Base-by-base conservation (phyloP, 2,888 invertebrate genomes). In the Trissolcus brochymenae region DNA sequence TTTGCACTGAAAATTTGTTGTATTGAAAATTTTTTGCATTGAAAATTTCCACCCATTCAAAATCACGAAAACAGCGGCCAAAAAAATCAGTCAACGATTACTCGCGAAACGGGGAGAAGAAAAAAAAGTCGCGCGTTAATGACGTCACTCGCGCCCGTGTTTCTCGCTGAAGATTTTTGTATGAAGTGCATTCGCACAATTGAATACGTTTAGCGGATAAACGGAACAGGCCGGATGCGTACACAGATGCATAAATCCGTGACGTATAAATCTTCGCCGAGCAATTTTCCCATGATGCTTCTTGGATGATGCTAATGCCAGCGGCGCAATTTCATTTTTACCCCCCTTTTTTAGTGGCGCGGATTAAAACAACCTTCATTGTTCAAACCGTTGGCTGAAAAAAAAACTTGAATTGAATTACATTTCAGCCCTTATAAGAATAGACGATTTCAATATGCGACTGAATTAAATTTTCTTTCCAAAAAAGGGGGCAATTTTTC, bases 161-260 rank as follows among this genome's bases (percentile, higher is more conserved):
- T 61, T 68, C 17, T 16, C 29, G 61, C 29, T 46, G 14, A 54
- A 61, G 49, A 68, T 55, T 60, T 68, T 55, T 68, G 51, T 55
- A 49, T 29, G 35, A 46, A 46, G 55, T 16, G 50, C 41, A 19
- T 68, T 49, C 49, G 40, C 49, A 55, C 61, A 61, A 68, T 68
- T 68, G 60, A 68, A 68, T 61, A 35, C 68, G 43, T 68, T 68
- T 61, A 60, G 54, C 68, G 40, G 60, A 61, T 61, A 46, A 61
- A 55, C 53, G 56, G 59, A 43, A 54, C 49, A 67, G 57, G 67
- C 67, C 59, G 53, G 14, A 51, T 67, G 67, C 59, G 67, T 66
- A 49, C 16, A 11, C 40, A 21, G 43, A 62, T 53, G 64, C 55
- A 43, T 46, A 67, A 57, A 59, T 41, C 53, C 59, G 11, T 14